Base-by-base conservation (phyloP, 2,888 invertebrate genomes). In the Apamea monoglypha region DNA sequence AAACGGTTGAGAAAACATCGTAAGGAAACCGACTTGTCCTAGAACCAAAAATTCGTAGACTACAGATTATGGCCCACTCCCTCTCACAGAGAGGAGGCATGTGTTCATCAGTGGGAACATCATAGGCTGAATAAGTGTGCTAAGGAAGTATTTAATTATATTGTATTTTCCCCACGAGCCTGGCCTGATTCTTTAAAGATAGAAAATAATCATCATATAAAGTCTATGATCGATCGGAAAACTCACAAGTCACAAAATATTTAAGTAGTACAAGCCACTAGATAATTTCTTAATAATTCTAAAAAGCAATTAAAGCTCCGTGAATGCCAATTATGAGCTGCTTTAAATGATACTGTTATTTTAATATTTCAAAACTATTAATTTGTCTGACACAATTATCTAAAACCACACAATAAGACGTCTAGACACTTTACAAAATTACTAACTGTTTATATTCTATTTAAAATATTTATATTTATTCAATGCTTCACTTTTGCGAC, bases 401-500 rank as follows among this genome's bases (percentile, higher is more conserved):
- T 32, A 7, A 68, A 25, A 29, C 47, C 16, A 25, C 8, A 70
- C 32, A 82, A 64, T 76, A 25, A 25, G 7, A 61, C 36, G 74
- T 79, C 80, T 84, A 74, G 74, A 84, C 66, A 71, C 53, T 74
- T 84, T 47, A 21, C 44, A 53, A 61, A 73, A 47, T 69, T 29
- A 53, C 29, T 76, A 36, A 6, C 53, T 36, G 16, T 67, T 63
- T 56, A 25, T 68, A 56, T 61, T 71, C 61, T 36, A 7, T 36
- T 18, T 25, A 70, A 47, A 36, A 47, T 21, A 32, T n/a, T 47
- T 50, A 66, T n/a, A 32, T n/a, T 47, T 61, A 66, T 32, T 75
- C 4, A 69, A 73, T 44, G 21, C 40, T 44, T 63, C 18, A 64
- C 25, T 2, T 74, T 70, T 29, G 50, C 10, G 21, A 66, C 50